Evolutionary conservation across 2,797 vertebrate species (phyloP).

Genomic region (Siniperca scherzeri): DNA sequence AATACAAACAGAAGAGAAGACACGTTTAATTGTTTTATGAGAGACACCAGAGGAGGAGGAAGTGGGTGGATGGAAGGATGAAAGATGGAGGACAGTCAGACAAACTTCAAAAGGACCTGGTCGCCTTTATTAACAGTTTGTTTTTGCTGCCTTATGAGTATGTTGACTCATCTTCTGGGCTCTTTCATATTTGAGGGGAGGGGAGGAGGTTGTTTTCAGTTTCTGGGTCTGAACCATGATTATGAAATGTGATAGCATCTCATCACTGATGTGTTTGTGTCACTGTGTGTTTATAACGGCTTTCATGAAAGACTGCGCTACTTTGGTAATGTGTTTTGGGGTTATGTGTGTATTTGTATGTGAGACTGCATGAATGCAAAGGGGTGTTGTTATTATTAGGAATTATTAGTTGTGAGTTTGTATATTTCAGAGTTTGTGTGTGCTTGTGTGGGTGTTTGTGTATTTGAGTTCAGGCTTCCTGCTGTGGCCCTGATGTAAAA

Average conservation of each 20-base stretch:
- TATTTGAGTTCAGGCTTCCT: conserved; percentile 25
- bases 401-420: conserved; percentile 10
- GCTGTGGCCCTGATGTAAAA: conserved; percentile 40
- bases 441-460: neutral
- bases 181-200: conserved; percentile 52
- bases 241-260: conserved; percentile 69
- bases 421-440: conserved; percentile 14
- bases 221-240: conserved; percentile 48
- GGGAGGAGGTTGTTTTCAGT: conserved; percentile 35
- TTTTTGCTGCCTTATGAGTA: conserved; percentile 53
- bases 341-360: conserved; percentile 9
- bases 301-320: conserved; percentile 41
- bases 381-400: neutral
- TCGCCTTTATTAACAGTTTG: conserved; percentile 51
- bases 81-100: conserved; percentile 13
- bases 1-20: conserved; percentile 13
- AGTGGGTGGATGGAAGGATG: conserved; percentile 29
- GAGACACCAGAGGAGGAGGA: conserved; percentile 1
- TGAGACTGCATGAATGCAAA: neutral
- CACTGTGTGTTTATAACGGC: conserved; percentile 42
- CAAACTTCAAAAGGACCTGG: conserved; percentile 40
- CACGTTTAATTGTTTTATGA: conserved; percentile 18
- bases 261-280: conserved; percentile 64
- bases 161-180: conserved; percentile 61
- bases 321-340: conserved; percentile 25